These are phyloP conservation scores for Xanthia togata DNA, from an alignment of 2,888 invertebrate species.

Conservation along the genomic window DNA sequence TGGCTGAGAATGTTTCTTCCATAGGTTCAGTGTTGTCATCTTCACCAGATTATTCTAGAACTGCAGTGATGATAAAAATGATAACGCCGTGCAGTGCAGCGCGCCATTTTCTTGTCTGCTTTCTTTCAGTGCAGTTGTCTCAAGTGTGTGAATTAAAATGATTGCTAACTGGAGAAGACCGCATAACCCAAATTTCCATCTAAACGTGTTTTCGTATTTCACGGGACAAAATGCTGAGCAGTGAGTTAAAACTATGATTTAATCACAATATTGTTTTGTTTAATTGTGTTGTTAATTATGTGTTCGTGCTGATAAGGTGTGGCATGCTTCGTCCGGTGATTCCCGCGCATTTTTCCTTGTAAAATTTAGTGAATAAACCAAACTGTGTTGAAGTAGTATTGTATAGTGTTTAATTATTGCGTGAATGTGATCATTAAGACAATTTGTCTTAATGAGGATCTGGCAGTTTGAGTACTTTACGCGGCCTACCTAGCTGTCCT, in stretches of 20 bases:
- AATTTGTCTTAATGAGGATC: too few species aligned
- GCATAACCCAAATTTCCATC: accelerated
- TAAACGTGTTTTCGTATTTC: not conserved
- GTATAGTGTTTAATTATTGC: too few species aligned
- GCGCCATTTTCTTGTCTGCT: not conserved
- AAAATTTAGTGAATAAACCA: not conserved
- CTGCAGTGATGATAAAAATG: not conserved
- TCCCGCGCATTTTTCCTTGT: not conserved
- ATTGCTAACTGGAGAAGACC: not conserved
- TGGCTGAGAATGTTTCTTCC: not conserved
- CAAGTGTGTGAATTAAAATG: not conserved
- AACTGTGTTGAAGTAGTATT: too few species aligned
- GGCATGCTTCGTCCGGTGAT: not conserved
- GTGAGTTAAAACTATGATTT: not conserved
- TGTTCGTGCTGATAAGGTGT: not conserved
- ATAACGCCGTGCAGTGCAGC: not conserved
- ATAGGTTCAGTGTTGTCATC: not conserved
- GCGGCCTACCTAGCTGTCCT: too few species aligned
- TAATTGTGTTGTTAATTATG: not conserved
- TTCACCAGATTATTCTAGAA: not conserved
- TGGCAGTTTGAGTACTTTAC: too few species aligned
- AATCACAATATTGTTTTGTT: too few species aligned
- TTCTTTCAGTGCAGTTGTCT: too few species aligned
- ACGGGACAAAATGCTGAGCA: not conserved
- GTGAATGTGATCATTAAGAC: too few species aligned